Percentiles rank a stretch among this genome's conserved stretches.
These are phyloP conservation scores for Helicolenus hilgendorfi DNA, from an alignment of 2,797 vertebrate species.

Conservation along the genomic window DNA sequence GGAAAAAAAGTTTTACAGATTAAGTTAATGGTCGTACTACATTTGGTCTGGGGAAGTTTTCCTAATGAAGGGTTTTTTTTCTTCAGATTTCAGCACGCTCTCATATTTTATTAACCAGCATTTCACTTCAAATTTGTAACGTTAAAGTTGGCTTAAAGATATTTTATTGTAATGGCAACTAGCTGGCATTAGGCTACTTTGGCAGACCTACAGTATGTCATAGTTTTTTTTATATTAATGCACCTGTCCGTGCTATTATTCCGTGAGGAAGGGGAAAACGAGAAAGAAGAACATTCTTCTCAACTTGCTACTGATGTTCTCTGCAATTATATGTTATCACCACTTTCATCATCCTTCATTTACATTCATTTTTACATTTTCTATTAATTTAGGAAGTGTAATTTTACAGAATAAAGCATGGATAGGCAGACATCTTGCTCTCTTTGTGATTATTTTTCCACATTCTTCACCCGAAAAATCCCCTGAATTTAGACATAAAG, in stretches of 20 bases:
- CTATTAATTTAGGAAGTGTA: not conserved
- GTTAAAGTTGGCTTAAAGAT: conserved; percentile 1
- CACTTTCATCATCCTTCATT: not conserved
- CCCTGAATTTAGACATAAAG: not conserved
- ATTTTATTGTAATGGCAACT: not conserved
- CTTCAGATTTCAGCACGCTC: not conserved
- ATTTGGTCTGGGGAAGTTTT: conserved; percentile 19
- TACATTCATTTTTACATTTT: not conserved
- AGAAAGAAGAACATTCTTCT: not conserved
- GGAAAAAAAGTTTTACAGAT: not conserved
- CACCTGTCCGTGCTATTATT: not conserved
- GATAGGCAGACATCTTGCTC: not conserved
- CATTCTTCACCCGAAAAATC: not conserved
- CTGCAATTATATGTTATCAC: not conserved
- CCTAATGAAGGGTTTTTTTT: conserved; percentile 14
- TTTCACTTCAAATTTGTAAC: not conserved
- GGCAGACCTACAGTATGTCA: not conserved
- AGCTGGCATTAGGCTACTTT: not conserved
- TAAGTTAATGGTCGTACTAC: conserved; percentile 10
- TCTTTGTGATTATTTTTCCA: not conserved
- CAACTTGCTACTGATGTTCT: not conserved
- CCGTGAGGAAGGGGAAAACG: not conserved
- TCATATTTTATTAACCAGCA: not conserved
- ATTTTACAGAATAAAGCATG: not conserved
- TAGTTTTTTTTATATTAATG: not conserved